Base-by-base conservation (phyloP, 2,888 invertebrate genomes). In the Electrophaes corylata region DNA sequence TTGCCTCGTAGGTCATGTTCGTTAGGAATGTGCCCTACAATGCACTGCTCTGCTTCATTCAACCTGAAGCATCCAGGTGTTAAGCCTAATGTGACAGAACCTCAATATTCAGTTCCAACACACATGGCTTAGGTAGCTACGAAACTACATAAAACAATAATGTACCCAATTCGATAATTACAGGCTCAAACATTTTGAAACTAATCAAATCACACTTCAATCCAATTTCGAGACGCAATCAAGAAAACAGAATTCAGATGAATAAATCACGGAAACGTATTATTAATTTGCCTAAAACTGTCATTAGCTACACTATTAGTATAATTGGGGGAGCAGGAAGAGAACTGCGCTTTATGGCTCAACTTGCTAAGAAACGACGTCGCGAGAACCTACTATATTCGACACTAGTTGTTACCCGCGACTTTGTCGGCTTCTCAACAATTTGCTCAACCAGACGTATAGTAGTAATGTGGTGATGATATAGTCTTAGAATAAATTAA, bases 251-350 rank as follows among this genome's bases (percentile, higher is more conserved):
- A 47, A 60, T 50, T 57, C 53, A 46, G 53, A 54, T 56, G 44
- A 50, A 55, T 65, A 60, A 65, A 65, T 62, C 62, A 58, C 29
- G 45, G 37, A 45, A 56, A 37, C 44, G 51, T 50, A 60, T 62
- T 62, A 62, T 65, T 63, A 63, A 63, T 65, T 65, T 62, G 60
- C 56, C 54, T 65, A 63, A 66, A 61, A 63, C 61, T 66, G 62
- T 57, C 64, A 59, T 65, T 65, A 66, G 57, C 49, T 61, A 53
- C 64, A 66, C 66, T 62, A 63, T 64, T 64, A 64, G 64, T 59
- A 66, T 66, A 65, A 66, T 64, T 62, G 61, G 45, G 55, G 54
- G 59, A 59, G 41, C 44, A 41, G 47, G 47, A 47, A 54, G 33
- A 2, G 33, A 40, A 44, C 58, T 61, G 61, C 54, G 54, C 54